Base-by-base conservation (phyloP, 2,797 vertebrate genomes). In the Poeciliopsis infans region DNA sequence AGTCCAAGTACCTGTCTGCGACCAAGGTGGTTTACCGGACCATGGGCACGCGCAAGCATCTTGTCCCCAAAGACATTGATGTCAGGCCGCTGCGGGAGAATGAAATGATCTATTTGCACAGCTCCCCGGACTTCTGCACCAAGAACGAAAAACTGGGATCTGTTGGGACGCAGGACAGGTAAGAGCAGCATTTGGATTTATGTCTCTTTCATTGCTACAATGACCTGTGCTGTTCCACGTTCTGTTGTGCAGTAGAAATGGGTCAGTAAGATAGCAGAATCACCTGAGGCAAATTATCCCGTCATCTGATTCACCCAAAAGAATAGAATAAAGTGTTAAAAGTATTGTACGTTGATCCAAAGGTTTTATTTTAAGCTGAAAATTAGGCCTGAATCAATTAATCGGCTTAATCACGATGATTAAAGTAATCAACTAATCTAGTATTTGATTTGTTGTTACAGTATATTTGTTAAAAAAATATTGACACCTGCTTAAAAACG, bases 21-120 rank as follows among this genome's bases (percentile, higher is more conserved):
- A 99, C 97, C 80, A 99, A 99, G 86, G 98, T 99, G 4, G 97
- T 99, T 4, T 97, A 98, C 83, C 95, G 98, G 45, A 98, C 97
- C 36, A 97, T 97, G 96, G 98, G 98, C 79, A 99, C 97, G 0
- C 98, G 97, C 90, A 99, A 99, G 87, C 98, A 99, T 81, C 96
- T 99, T 5, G 98, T 99, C 41, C 98, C 98, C 82, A 99, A 99
- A 91, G 98, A 99, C 94, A 97, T 99, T 49, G 98, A 99, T 86
- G 97, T 99, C 92, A 91, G 98, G 83, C 98, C 98, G 0, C 97
- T 99, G 83, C 96, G 97, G 84, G 98, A 99, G 90, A 97, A 97
- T 0, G 98, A 99, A 92, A 95, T 99, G 72, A 96, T 99, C 53
- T 99, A 99, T 83, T 96, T 99, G 86, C 98, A 99, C 94, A 99